phyloP scores from a whole-genome alignment of 2,888 invertebrate species.

The Sipha maydis region DNA sequence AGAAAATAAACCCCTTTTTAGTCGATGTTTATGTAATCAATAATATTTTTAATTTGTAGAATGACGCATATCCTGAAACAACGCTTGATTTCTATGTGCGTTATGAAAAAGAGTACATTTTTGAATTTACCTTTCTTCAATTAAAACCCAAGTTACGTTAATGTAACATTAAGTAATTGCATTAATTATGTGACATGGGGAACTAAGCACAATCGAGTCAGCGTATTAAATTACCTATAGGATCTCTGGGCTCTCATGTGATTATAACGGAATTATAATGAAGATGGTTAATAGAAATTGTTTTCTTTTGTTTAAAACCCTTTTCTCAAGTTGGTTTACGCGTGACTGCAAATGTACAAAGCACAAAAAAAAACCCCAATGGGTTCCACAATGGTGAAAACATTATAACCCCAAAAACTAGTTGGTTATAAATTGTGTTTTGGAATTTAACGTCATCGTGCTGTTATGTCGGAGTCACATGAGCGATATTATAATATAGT shows the following conservation, averaged over 20 bases:
- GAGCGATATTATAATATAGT: not conserved
- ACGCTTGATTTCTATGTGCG: not conserved
- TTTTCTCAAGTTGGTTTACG: slow-evolving; percentile 32
- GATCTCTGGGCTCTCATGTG: not conserved
- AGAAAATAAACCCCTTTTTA: not conserved
- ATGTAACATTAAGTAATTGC: not conserved
- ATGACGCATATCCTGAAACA: not conserved
- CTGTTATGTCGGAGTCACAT: not conserved
- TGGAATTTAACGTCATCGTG: not conserved
- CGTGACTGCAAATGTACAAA: slow-evolving; percentile 36
- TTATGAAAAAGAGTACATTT: not conserved
- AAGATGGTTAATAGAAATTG: not conserved
- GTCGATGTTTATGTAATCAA: slow-evolving; percentile 37
- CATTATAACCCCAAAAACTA: not conserved
- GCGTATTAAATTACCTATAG: slow-evolving; percentile 7
- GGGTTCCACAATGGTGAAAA: not conserved
- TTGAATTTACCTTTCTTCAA: not conserved
- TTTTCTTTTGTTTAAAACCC: slow-evolving; percentile 29
- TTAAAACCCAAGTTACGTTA: not conserved
- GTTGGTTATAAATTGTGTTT: not conserved
- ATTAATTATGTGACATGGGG: not conserved
- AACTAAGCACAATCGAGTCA: not conserved
- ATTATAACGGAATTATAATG: slow-evolving; percentile 35
- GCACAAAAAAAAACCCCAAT: slow-evolving; percentile 39
- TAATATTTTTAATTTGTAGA: not conserved